These are phyloP conservation scores for Zelostemma sp. DNA, from an alignment of 1,140 invertebrate genomes.

Conservation along the genomic window DNA sequence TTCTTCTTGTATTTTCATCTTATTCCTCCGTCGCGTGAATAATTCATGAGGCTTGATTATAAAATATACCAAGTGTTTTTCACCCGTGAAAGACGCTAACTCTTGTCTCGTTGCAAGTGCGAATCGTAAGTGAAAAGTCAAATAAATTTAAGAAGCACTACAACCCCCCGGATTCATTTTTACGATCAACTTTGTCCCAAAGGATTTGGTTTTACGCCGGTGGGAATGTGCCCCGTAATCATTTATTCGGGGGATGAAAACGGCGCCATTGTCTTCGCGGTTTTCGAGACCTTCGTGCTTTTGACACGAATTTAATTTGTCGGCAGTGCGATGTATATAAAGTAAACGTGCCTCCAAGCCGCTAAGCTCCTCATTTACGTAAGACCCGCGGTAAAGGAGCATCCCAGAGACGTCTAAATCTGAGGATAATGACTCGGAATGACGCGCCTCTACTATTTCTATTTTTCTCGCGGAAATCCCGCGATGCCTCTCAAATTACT, in stretches of 20 bases:
- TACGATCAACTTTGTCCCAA: too few species aligned
- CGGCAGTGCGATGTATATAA: constrained; percentile 22
- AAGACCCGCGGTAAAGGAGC: constrained; percentile 30
- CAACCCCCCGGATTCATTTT: too few species aligned
- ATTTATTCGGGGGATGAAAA: neutral
- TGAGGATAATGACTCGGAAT: constrained; percentile 25
- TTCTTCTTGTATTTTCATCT: constrained; percentile 18
- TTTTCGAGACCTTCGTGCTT: constrained; percentile 11
- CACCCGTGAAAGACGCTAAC: too few species aligned
- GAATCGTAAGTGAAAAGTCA: too few species aligned
- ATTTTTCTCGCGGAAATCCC: neutral
- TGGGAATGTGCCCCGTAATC: too few species aligned
- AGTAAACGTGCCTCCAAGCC: constrained; percentile 35
- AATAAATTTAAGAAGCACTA: too few species aligned
- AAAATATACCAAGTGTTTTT: too few species aligned
- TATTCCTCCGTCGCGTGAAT: too few species aligned
- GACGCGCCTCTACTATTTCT: constrained; percentile 5
- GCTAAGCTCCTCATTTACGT: constrained; percentile 41
- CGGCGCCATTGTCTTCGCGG: neutral
- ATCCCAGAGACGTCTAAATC: constrained; percentile 24
- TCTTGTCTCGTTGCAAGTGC: too few species aligned
- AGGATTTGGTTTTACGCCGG: too few species aligned
- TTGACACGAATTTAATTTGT: constrained; percentile 36
- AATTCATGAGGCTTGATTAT: too few species aligned
- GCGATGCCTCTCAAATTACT: too few species aligned